A percentile compares a stretch with the other conserved stretches of the same genome.
Evolutionary conservation across 2,888 invertebrate species (phyloP).

Genomic region (Calameuta filiformis): DNA sequence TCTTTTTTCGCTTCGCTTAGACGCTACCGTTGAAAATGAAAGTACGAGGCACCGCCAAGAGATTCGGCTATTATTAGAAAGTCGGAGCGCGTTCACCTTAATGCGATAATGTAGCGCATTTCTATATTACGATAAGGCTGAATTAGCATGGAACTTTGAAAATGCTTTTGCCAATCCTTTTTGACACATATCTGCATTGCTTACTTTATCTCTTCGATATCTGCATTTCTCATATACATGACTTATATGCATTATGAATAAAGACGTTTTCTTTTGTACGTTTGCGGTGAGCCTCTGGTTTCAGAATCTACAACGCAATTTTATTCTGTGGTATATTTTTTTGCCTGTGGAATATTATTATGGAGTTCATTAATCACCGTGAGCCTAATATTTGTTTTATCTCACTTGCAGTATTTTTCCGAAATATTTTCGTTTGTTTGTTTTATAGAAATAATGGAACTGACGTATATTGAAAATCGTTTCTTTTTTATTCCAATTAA

Average conservation of each 20-base stretch:
- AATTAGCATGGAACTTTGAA: not conserved
- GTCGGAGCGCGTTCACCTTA: slow-evolving; percentile 1
- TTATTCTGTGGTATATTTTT: no score
- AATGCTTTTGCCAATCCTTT: not conserved
- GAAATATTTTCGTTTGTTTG: no score
- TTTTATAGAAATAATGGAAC: no score
- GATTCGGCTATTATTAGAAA: slow-evolving; percentile 24
- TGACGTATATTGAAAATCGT: no score
- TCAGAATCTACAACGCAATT: no score
- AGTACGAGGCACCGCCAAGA: slow-evolving; percentile 10
- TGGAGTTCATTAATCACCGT: no score
- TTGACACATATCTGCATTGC: not conserved
- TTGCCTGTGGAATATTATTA: no score
- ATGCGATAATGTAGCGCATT: not conserved
- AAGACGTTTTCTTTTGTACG: no score
- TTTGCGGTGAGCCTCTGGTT: no score
- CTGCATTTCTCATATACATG: not conserved
- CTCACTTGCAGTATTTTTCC: no score
- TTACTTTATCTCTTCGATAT: not conserved
- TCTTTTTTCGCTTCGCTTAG: not conserved
- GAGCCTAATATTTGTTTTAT: no score
- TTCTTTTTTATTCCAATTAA: not conserved
- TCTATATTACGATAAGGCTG: not conserved
- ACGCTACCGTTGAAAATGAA: slow-evolving; percentile 11
- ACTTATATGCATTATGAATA: no score